Percentiles rank a stretch among this genome's conserved stretches.
phyloP scores from a whole-genome alignment of 2,113 vertebrate species.

The Ochotona curzoniae region DNA sequence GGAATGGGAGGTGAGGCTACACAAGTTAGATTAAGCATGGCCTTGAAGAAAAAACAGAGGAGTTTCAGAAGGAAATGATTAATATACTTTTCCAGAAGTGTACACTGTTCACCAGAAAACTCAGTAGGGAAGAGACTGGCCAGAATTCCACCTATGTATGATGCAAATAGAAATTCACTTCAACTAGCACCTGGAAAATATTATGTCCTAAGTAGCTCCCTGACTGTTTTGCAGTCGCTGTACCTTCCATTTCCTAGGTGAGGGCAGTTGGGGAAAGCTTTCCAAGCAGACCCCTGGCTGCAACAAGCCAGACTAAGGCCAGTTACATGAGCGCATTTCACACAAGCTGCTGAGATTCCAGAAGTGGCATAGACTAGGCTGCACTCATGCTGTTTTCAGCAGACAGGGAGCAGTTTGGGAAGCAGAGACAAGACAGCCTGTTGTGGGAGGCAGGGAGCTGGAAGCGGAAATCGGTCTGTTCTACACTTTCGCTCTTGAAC shows the following conservation, averaged over 20 bases:
- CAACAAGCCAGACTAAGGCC: not conserved
- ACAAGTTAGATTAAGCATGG: not conserved
- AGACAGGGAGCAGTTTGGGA: not conserved
- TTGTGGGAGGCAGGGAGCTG: not conserved
- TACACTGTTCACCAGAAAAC: not conserved
- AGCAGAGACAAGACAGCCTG: not conserved
- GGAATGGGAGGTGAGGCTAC: not conserved
- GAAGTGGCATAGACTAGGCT: slow-evolving; percentile 24
- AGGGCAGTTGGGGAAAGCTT: not conserved
- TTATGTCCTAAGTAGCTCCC: not conserved
- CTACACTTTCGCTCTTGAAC: not conserved
- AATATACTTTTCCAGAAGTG: not conserved
- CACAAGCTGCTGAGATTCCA: not conserved
- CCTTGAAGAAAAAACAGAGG: not conserved
- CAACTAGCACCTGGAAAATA: not conserved
- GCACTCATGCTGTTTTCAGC: not conserved
- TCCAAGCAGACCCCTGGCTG: not conserved
- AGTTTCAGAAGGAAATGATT: not conserved
- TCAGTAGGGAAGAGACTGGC: not conserved
- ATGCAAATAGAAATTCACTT: not conserved
- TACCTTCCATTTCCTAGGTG: not conserved
- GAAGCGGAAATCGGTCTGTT: not conserved
- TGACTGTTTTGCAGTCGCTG: not conserved
- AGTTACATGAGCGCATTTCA: slow-evolving; percentile 18
- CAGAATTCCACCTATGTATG: not conserved